phyloP scores from a whole-genome alignment of 2,113 vertebrate genomes.

The Salvator merianae region DNA sequence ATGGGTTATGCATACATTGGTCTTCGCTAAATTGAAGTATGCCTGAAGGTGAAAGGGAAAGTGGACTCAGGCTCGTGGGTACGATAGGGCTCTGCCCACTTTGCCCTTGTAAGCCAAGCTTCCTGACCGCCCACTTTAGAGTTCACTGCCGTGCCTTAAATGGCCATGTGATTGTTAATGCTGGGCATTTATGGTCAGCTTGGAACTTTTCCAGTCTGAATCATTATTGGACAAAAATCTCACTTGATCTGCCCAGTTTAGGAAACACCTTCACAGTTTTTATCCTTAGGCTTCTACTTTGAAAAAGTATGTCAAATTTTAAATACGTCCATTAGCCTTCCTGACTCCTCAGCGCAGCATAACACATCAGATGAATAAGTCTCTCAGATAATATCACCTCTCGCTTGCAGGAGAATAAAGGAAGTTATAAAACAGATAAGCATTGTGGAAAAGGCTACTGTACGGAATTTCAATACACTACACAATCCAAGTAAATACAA shows the following conservation, averaged over 20 bases:
- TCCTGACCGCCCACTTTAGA: no score
- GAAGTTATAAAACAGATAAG: constrained; percentile 58
- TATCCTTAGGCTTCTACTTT: constrained; percentile 8
- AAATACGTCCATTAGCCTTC: constrained; percentile 36
- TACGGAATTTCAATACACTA: constrained; percentile 60
- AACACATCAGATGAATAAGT: constrained; percentile 30
- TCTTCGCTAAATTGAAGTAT: no score
- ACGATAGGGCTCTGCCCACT: no score
- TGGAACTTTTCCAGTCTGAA: background rate
- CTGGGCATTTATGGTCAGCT: constrained; percentile 21
- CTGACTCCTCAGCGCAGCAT: constrained; percentile 25
- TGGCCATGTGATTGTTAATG: constrained; percentile 40
- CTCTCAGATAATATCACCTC: constrained; percentile 43
- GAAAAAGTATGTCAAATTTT: constrained; percentile 15
- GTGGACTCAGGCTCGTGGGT: no score
- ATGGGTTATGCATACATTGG: no score
- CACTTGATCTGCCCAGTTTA: constrained; percentile 9
- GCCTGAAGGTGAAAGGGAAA: no score
- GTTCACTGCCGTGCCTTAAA: constrained; percentile 51
- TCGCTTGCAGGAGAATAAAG: constrained; percentile 49
- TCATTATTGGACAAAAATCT: constrained; percentile 40
- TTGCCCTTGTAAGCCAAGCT: no score
- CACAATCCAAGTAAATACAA: constrained; percentile 44
- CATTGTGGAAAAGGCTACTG: constrained; percentile 8
- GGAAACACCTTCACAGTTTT: constrained; percentile 34